These are phyloP conservation scores for Microcebus ravelobensis DNA, from an alignment of 2,113 vertebrate species.

Conservation along the genomic window DNA sequence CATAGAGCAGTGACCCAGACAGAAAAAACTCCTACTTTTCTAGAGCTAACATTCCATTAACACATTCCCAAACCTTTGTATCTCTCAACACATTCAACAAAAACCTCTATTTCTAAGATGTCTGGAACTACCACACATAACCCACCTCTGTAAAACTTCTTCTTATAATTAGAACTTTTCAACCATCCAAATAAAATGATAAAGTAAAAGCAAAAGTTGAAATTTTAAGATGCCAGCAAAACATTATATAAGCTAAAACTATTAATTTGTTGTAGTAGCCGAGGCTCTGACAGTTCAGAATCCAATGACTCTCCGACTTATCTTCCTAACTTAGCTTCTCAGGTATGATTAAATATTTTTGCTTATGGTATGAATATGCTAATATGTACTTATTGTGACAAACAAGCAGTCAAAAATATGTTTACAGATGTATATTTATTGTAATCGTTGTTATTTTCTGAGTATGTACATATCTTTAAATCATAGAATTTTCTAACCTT, in stretches of 20 bases:
- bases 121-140: not conserved
- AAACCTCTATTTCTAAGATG: not conserved
- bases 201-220: conserved; percentile 33
- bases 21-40: not conserved
- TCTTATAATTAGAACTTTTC: conserved; percentile 2
- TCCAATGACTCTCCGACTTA: conserved; percentile 78
- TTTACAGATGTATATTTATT: not conserved
- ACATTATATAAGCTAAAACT: conserved; percentile 34
- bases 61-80: not conserved
- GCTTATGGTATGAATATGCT: not conserved
- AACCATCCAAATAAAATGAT: not conserved
- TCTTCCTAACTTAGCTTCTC: conserved; percentile 70
- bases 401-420: not conserved
- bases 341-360: conserved; percentile 77
- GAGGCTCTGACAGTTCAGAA: conserved; percentile 84
- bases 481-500: not conserved
- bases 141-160: conserved; percentile 33
- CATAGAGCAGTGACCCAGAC: not conserved
- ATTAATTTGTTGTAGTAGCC: conserved; percentile 78
- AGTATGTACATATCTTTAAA: conserved; percentile 28
- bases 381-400: conserved; percentile 6
- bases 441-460: not conserved
- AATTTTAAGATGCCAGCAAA: conserved; percentile 30
- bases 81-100: not conserved
- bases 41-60: not conserved